Conservation (phyloP, 1,140 invertebrate species). For the Drosophila arizonae region DNA sequence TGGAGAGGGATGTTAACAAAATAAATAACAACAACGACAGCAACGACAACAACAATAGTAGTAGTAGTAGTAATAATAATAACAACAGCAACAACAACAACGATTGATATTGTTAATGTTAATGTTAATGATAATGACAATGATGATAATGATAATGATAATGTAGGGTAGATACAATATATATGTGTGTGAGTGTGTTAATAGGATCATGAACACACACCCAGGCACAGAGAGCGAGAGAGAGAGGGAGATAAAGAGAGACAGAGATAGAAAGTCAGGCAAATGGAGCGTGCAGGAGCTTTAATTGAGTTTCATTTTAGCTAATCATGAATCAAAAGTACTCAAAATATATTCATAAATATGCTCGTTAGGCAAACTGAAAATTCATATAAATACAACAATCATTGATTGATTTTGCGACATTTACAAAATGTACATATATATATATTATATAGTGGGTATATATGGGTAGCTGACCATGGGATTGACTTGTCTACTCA, state of each 20-base stretch:
- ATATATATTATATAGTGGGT: neutral
- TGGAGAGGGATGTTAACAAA: conserved; percentile 34
- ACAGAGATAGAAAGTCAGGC: neutral
- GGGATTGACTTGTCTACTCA: conserved; percentile 1
- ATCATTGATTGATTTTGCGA: neutral
- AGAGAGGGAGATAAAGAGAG: too few species aligned
- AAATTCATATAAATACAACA: conserved; percentile 19
- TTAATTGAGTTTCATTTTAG: conserved; percentile 1
- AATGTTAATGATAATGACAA: conserved; percentile 27
- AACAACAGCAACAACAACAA: conserved; percentile 41
- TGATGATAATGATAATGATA: conserved; percentile 14
- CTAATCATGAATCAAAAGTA: neutral
- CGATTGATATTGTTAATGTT: conserved; percentile 31
- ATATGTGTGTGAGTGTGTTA: conserved; percentile 1
- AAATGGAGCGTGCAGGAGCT: conserved; percentile 17
- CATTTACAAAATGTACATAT: neutral
- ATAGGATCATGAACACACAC: neutral
- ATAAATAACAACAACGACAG: conserved; percentile 29
- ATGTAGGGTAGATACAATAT: conserved; percentile 7
- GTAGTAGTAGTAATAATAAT: neutral
- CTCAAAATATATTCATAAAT: neutral
- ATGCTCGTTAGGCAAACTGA: neutral
- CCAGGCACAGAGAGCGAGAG: too few species aligned
- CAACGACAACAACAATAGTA: conserved; percentile 19
- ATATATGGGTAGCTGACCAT: neutral